Evolutionary conservation across 2,888 invertebrate genomes (phyloP), one percentile per base, ranked within the genome.

Genomic region (Platycheirus albimanus): DNA sequence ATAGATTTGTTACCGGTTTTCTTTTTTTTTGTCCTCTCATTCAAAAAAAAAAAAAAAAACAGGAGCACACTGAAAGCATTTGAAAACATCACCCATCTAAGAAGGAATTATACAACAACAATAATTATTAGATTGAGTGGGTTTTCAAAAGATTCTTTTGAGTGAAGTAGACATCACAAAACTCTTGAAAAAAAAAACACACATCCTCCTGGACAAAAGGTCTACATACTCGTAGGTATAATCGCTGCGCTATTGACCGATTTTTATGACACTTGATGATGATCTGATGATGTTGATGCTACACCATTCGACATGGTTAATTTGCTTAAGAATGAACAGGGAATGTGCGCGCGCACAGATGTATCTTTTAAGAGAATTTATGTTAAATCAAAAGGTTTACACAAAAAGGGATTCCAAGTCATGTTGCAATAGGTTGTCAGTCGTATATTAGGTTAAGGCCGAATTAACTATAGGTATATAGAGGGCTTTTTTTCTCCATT

Each of bases 231-330:
- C n/a, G n/a, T n/a, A n/a, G n/a, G 45, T 43, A 61, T 69, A 74
- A 74, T 54, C 74, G 36, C 19, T 64, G 74, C n/a, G n/a, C 13
- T 67, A 67, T 69, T 77, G 83, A 83, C 77, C 83, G 77, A 72
- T 63, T 83, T 83, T 83, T 77, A 83, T 83, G 83, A 69, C 74
- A 69, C 77, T 72, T 67, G 76, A 67, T 71, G 75, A 83, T 77
- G 61, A 83, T 83, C 72, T 43, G 69, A 61, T 61, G 54, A 77
- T 77, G 83, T 83, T 83, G 83, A 74, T 83, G 77, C 63, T 74
- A 69, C 63, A 72, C 69, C 28, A 83, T 83, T 83, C 24, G 83
- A 74, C 51, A 64, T 74, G 83, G 83, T 69, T 78, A 67, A 83
- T 83, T 83, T 83, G 69, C 67, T 67, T 74, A 69, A 64, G 72